Base-by-base conservation (phyloP, 2,113 vertebrate species). In the Macroglossus sobrinus region DNA sequence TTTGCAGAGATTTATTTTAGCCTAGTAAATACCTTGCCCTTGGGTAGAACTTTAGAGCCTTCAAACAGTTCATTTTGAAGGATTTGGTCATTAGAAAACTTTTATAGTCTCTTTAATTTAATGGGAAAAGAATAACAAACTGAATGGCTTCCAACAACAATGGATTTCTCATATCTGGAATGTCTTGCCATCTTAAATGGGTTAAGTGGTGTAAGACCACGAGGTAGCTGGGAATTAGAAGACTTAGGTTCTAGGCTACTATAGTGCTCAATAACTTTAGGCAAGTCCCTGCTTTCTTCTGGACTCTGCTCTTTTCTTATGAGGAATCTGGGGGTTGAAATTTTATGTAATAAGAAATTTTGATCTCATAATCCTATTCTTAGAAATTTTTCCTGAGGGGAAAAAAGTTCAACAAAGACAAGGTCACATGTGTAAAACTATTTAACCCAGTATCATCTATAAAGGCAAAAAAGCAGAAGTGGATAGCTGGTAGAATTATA, bases 1-100 rank as follows among this genome's bases (percentile, higher is more conserved):
- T 95, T 74, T 93, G 72, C 47, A 75, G 95, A 92, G 80, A 96
- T 96, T 96, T 96, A 96, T 92, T 96, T 88, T 50, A 89, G 82
- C 40, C 72, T 89, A 47, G 85, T 95, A 89, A 97, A 96, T 84
- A 84, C 64, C 95, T 96, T 94, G 93, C 91, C 92, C 89, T 43
- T 69, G 93, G 93, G 94, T 33, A 68, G 93, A 93, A 93, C 89
- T 94, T 96, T 66, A 96, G 95, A 95, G 84, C 81, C 82, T 79
- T 91, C 45, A 2, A 86, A 93, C 76, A 82, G 82, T 91, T 97
- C 82, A 91, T 95, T 94, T 80, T 68, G 89, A 94, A 96, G 94
- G 80, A 91, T 93, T 89, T 95, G 85, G 81, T 93, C 89, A 89
- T 96, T 95, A 89, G 93, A 74, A 85, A 89, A 47, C 35, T 47